A percentile compares a stretch with the other conserved stretches of the same genome.
Evolutionary conservation across 1,140 invertebrate genomes (phyloP).

Genomic region (Sinonovacula constricta): DNA sequence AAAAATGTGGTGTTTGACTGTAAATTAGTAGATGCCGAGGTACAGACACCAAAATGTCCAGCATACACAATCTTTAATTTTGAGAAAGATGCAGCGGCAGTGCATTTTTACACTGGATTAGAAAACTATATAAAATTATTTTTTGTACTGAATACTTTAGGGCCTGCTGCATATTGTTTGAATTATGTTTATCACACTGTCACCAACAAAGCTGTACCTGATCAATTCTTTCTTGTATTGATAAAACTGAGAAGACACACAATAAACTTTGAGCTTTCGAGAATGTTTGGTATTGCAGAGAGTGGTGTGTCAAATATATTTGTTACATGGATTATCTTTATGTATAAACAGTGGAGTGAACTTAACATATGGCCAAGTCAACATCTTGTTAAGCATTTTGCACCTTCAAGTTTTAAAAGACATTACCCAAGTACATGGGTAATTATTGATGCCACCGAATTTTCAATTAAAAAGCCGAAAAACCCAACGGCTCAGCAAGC

Average conservation of each 20-base stretch:
- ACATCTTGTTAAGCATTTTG: slow-evolving; percentile 32
- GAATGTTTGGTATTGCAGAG: slow-evolving; percentile 45
- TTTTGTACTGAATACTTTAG: slow-evolving; percentile 49
- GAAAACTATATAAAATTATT: slow-evolving; percentile 41
- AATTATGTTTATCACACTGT: slow-evolving; percentile 40
- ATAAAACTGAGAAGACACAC: slow-evolving; percentile 49
- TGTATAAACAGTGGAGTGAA: slow-evolving; percentile 49
- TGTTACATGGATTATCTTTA: slow-evolving; percentile 51
- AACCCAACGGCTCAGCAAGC: slow-evolving; percentile 63
- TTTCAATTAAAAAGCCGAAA: slow-evolving; percentile 56
- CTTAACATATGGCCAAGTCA: slow-evolving; percentile 41
- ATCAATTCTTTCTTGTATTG: slow-evolving; percentile 48
- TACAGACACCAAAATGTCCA: slow-evolving; percentile 3
- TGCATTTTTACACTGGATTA: slow-evolving; percentile 52
- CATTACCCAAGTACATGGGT: slow-evolving; percentile 65
- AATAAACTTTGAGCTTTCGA: slow-evolving; percentile 48
- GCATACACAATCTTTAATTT: slow-evolving; percentile 17
- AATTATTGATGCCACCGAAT: slow-evolving; percentile 69
- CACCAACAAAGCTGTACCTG: slow-evolving; percentile 19
- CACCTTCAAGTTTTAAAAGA: slow-evolving; percentile 62
- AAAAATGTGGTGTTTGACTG: neutral
- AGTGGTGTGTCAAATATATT: slow-evolving; percentile 41
- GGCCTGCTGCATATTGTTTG: slow-evolving; percentile 47
- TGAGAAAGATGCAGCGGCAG: slow-evolving; percentile 1
- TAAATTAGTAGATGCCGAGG: neutral